Evolutionary conservation across 2,113 vertebrate species (phyloP), one percentile per base, ranked within the genome.

Genomic region (Hylia prasina): DNA sequence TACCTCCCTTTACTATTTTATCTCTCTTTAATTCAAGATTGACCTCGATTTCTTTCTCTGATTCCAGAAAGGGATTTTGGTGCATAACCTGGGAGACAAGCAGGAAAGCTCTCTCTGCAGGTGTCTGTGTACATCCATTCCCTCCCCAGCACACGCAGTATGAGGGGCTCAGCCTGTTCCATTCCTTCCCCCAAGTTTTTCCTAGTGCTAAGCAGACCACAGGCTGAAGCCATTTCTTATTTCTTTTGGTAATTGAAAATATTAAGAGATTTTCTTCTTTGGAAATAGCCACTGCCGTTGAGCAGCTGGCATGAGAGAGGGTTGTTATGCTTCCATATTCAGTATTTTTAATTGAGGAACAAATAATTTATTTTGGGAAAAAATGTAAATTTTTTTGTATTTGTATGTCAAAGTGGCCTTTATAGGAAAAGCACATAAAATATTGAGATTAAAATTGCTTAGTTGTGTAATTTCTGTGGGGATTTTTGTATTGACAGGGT

Each of bases 321-420:
- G 84, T 92, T 65, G 64, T 64, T 95, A 86, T 71, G 76, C 94
- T 97, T 96, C 97, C 96, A 94, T 89, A 53, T 42, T 96, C 92
- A 94, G 89, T 96, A 89, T 97, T 96, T 96, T 93, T 94, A 95
- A 93, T 96, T 93, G 88, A 96, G 92, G 82, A 95, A 81, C 66
- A 89, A 94, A 96, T 91, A 89, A 94, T 88, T 96, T 97, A 96
- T 96, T 97, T 96, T 82, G 47, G 66, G 90, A 82, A 45, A 73
- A 92, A 91, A 84, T 85, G 79, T 93, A 95, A 92, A 76, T 51
- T 93, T 53, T 96, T 95, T 97, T 87, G 94, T 96, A 95, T 95
- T 93, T 96, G 71, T 97, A 96, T 7, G 91, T 97, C 87, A 44
- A 96, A 93, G 96, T 93, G 97, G 93, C 97, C 97, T 96, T 97